Evolutionary conservation across 2,797 vertebrate genomes (phyloP).

Genomic region (Sebastes aleutianus): DNA sequence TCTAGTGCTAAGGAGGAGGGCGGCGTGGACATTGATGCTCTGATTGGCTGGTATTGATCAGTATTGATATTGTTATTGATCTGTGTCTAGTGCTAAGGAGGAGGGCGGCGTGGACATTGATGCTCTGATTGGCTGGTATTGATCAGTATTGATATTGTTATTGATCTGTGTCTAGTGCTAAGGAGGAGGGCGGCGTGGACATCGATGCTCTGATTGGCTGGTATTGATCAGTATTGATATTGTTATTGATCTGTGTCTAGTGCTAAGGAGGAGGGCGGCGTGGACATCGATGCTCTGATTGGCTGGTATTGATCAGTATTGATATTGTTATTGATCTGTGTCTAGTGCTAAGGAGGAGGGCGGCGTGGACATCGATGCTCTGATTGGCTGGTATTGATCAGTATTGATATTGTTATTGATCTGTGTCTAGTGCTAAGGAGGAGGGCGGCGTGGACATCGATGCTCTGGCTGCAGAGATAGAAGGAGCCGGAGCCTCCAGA

Average conservation of each 20-base stretch:
- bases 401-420: not conserved
- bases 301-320: not conserved
- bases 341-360: conserved; percentile 78
- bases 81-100: too few species aligned
- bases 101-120: too few species aligned
- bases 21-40: too few species aligned
- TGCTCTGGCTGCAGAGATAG: conserved; percentile 92
- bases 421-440: conserved; percentile 62
- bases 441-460: conserved; percentile 89
- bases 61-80: too few species aligned
- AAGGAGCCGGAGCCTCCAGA: conserved; percentile 90
- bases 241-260: conserved; percentile 15
- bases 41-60: too few species aligned
- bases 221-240: not conserved
- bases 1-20: too few species aligned
- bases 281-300: not conserved
- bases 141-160: too few species aligned
- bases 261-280: conserved; percentile 25
- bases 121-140: too few species aligned
- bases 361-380: conserved; percentile 80
- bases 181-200: too few species aligned
- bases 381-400: not conserved
- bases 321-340: not conserved
- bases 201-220: not conserved
- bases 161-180: too few species aligned